Base-by-base conservation (phyloP, 2,888 invertebrate genomes). In the Agrochola circellaris region DNA sequence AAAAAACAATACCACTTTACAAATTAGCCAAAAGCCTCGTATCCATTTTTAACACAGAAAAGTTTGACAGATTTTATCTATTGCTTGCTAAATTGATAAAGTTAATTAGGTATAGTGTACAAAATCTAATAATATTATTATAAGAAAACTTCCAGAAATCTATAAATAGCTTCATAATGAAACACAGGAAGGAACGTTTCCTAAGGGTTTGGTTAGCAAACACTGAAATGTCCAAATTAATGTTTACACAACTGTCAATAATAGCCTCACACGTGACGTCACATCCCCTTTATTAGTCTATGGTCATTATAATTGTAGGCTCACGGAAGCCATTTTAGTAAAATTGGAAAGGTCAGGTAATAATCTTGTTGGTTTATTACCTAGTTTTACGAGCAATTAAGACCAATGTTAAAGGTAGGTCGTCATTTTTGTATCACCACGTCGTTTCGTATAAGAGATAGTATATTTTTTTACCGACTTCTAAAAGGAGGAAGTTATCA, bases 291-390 rank as follows among this genome's bases (percentile, higher is more conserved):
- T 65, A 75, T 75, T 79, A 75, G 65, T 75, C 60, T 66, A 15
- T 30, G 60, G 34, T 30, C 60, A 54, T 66, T 76, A 82, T 6
- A 66, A 42, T 58, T 65, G 30, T 30, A 20, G 30, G 17, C 42
- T 34, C 17, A 42, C 82, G 65, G 79, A 76, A 75, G 82, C 79
- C 45, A 82, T 61, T 66, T 82, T 65, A 51, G 51, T 45, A 54
- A 45, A 51, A 26, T 65, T 62, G 13, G n/a, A 26, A 58, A 75
- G 58, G 26, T 65, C 42, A 54, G 26, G 75, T 75, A 65, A 42
- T 65, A 54, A 65, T 75, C 15, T 54, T 76, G 76, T 79, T 82
- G 42, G 65, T 79, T 61, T 79, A 79, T 38, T 60, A 17, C 34
- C 30, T n/a, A 54, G 60, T 60, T 75, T 66, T 66, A 82, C 54